Evolutionary conservation across 2,113 vertebrate species (phyloP).

Genomic region (Aleadryas rufinucha): DNA sequence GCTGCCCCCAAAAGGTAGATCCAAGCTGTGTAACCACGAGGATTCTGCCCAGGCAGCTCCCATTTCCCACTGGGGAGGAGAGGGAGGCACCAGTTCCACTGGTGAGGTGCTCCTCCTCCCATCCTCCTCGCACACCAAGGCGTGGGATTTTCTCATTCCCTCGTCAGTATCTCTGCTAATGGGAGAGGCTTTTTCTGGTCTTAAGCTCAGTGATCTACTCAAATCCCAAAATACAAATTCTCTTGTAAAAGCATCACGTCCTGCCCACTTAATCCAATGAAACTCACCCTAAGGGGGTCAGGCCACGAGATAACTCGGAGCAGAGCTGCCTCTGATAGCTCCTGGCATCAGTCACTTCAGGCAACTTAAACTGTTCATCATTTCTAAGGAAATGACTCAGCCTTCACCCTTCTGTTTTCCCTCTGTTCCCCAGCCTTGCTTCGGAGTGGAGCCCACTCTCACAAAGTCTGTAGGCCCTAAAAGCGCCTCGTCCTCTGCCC

Average conservation of each 20-base stretch:
- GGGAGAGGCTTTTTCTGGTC: conserved; percentile 7
- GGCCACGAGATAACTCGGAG: background rate
- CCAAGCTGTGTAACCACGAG: too few species aligned
- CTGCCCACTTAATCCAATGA: conserved; percentile 48
- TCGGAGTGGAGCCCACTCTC: background rate
- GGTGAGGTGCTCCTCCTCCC: background rate
- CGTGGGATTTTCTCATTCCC: background rate
- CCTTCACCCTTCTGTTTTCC: conserved; percentile 46
- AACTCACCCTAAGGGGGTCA: conserved; percentile 39
- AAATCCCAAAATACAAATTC: conserved; percentile 50
- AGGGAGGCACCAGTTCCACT: background rate
- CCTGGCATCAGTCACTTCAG: conserved; percentile 23
- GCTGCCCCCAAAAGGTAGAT: background rate
- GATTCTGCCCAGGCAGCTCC: background rate
- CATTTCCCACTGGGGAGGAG: background rate
- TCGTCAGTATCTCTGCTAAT: background rate
- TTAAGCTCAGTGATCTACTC: conserved; percentile 23
- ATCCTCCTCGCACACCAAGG: background rate
- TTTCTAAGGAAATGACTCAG: conserved; percentile 53
- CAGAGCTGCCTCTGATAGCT: conserved; percentile 21
- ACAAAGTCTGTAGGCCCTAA: background rate
- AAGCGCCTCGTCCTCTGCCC: background rate
- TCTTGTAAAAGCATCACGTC: background rate
- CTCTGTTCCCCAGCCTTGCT: background rate
- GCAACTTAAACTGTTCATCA: conserved; percentile 19